These are phyloP conservation scores for Tangara arthus DNA, from an alignment of 2,797 vertebrate species.

Conservation along the genomic window DNA sequence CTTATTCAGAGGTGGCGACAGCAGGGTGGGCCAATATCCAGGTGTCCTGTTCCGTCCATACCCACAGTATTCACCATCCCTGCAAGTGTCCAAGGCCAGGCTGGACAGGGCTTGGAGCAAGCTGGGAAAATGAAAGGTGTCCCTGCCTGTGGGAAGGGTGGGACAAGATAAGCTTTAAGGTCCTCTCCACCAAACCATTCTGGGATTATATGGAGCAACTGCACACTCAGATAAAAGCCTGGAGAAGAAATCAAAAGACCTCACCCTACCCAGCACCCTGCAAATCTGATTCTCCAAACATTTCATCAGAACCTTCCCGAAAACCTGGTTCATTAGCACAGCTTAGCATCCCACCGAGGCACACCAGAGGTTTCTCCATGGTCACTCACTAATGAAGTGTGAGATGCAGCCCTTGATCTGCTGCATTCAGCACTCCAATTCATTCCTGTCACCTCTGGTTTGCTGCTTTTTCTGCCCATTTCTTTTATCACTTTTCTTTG, in stretches of 20 bases:
- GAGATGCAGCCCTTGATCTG: background rate
- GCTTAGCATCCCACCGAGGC: background rate
- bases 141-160: background rate
- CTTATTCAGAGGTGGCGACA: background rate
- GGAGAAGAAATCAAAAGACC: background rate
- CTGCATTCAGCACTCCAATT: background rate
- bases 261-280: background rate
- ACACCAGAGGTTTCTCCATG: rapidly evolving
- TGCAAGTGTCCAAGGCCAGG: background rate
- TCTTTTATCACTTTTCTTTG: background rate
- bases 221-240: background rate
- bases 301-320: background rate
- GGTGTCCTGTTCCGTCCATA: background rate
- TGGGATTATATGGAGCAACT: background rate
- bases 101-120: background rate
- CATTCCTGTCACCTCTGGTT: background rate
- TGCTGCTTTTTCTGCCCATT: background rate
- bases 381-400: background rate
- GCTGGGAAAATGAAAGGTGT: background rate
- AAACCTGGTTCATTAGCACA: background rate
- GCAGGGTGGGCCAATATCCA: background rate
- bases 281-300: background rate
- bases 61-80: background rate
- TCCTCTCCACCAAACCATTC: background rate
- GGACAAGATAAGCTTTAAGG: background rate